Conservation (phyloP, 1,140 invertebrate genomes). For the Ceratina australensis region DNA sequence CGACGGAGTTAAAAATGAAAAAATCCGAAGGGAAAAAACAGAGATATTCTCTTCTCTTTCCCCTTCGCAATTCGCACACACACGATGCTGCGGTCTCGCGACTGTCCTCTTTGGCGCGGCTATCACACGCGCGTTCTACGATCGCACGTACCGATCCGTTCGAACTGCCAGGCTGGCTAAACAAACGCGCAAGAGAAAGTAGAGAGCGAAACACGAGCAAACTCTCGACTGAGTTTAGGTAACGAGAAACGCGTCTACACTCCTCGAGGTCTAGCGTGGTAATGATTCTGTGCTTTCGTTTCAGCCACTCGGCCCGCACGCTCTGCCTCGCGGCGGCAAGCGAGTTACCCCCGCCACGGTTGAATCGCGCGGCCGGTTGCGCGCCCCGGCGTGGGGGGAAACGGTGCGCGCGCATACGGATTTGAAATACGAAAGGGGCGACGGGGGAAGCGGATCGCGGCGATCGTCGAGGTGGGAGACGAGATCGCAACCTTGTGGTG, state of each 20-base stretch:
- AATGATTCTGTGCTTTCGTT: constrained; percentile 76
- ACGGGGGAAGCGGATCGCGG: constrained; percentile 28
- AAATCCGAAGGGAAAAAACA: no score
- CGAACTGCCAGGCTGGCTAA: no score
- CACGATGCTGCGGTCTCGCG: constrained; percentile 20
- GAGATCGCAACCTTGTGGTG: not conserved
- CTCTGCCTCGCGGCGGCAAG: constrained; percentile 53
- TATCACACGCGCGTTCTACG: constrained; percentile 46
- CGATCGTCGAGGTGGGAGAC: no score
- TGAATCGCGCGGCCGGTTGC: constrained; percentile 49
- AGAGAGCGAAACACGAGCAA: constrained; percentile 63
- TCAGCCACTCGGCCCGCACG: constrained; percentile 59
- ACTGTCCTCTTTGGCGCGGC: constrained; percentile 44
- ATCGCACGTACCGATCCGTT: no score
- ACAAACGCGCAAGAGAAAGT: constrained; percentile 24
- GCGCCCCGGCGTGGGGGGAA: constrained; percentile 25
- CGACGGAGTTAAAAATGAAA: constrained; percentile 3
- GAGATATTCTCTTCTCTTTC: not conserved
- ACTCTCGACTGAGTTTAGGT: constrained; percentile 73
- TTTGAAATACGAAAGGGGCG: constrained; percentile 27
- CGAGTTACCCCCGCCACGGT: constrained; percentile 29
- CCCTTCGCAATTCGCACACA: constrained; percentile 16
- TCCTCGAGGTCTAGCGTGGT: constrained; percentile 77
- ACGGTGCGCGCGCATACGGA: constrained; percentile 43
- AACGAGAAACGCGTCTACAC: constrained; percentile 75